These are phyloP conservation scores for Rhopilema esculentum DNA, from an alignment of 30 jellyfish, hydroid and myxozoan species.

Conservation along the genomic window DNA sequence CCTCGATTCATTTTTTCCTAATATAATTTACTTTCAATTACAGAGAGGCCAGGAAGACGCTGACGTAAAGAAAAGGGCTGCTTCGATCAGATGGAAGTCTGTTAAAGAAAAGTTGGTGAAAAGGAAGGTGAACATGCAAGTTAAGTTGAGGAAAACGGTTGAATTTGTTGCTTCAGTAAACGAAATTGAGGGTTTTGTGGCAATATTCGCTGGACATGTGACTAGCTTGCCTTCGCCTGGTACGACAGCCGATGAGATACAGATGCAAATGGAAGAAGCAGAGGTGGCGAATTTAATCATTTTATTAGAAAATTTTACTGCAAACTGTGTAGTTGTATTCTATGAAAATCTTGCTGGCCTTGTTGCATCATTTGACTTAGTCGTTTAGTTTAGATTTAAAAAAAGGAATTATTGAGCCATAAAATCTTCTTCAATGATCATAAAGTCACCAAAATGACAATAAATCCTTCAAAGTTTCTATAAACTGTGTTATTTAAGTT, in stretches of 20 bases:
- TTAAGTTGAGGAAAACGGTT: slow-evolving; percentile 58
- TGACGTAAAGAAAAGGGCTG: neutral
- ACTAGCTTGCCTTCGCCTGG: slow-evolving; percentile 82
- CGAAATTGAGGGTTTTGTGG: slow-evolving; percentile 83
- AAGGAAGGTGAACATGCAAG: slow-evolving; percentile 42
- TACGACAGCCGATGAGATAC: slow-evolving; percentile 77
- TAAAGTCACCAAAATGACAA: too few relatives aligned
- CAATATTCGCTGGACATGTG: slow-evolving; percentile 62
- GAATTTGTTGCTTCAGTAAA: slow-evolving; percentile 74
- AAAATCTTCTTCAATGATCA: too few relatives aligned
- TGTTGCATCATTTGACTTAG: too few relatives aligned
- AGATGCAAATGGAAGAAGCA: slow-evolving; percentile 70
- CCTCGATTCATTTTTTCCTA: neutral
- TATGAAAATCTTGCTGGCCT: too few relatives aligned
- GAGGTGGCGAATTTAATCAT: slow-evolving; percentile 38
- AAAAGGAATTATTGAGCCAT: too few relatives aligned
- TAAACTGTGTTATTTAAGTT: too few relatives aligned
- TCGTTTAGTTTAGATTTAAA: too few relatives aligned
- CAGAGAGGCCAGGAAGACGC: slow-evolving; percentile 20
- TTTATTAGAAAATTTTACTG: neutral
- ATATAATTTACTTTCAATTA: neutral
- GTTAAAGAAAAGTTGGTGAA: slow-evolving; percentile 65
- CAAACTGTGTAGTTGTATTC: too few relatives aligned
- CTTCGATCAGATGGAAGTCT: slow-evolving; percentile 64
- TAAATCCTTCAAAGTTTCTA: too few relatives aligned